Evolutionary conservation across 1,140 invertebrate species (phyloP).

Genomic region (Drosophila baimaii): DNA sequence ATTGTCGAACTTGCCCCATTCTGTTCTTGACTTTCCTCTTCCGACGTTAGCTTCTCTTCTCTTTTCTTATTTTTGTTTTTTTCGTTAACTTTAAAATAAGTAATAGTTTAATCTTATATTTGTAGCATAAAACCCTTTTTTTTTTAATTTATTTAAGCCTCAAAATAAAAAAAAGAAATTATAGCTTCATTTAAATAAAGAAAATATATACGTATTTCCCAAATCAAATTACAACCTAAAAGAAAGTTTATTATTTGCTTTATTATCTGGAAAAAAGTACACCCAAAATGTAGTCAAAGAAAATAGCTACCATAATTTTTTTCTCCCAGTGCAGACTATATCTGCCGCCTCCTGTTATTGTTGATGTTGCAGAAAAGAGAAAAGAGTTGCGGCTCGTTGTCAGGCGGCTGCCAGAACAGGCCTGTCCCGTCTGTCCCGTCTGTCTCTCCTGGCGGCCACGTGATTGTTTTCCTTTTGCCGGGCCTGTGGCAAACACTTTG

Average conservation of each 20-base stretch:
- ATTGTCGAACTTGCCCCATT: no score
- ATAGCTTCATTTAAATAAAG: not conserved
- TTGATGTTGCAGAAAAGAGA: slow-evolving; percentile 64
- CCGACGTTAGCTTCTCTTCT: no score
- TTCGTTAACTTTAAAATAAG: no score
- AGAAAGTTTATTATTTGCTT: no score
- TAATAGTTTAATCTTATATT: no score
- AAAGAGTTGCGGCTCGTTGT: slow-evolving; percentile 70
- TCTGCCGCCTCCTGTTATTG: slow-evolving; percentile 59
- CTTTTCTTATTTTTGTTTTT: no score
- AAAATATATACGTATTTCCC: not conserved
- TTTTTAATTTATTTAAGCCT: no score
- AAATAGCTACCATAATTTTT: not conserved
- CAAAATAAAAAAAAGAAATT: not conserved
- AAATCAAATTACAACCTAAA: not conserved
- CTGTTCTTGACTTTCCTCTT: no score
- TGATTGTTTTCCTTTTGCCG: slow-evolving; percentile 72
- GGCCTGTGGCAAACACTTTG: slow-evolving; percentile 60
- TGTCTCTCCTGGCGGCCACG: slow-evolving; percentile 67
- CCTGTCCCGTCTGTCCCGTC: slow-evolving; percentile 33
- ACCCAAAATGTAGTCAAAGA: no score
- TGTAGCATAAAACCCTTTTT: no score
- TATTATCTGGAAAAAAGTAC: no score
- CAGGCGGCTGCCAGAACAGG: slow-evolving; percentile 67
- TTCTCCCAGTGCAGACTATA: slow-evolving; percentile 5